phyloP scores from a whole-genome alignment of 2,113 vertebrate genomes.

The Rhegmatorhina hoffmannsi region DNA sequence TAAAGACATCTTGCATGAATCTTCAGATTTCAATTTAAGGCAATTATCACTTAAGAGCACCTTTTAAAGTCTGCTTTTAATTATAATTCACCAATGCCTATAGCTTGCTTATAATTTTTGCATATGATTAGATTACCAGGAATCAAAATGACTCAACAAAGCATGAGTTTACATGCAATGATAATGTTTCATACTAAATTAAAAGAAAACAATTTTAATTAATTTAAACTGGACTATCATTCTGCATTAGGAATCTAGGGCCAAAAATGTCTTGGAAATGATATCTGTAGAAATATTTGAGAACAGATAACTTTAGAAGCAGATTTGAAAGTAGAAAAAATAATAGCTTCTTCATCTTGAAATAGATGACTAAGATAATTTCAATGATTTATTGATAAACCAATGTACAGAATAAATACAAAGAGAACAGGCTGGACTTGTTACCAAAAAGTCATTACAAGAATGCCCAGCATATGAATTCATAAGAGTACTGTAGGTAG shows the following conservation, averaged over 20 bases:
- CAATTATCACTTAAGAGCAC: neutral
- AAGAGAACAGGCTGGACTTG: slow-evolving; percentile 10
- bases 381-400: slow-evolving; percentile 68
- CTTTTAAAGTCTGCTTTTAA: neutral
- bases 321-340: slow-evolving; percentile 35
- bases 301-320: slow-evolving; percentile 43
- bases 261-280: slow-evolving; percentile 21
- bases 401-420: slow-evolving; percentile 26
- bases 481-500: neutral
- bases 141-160: neutral
- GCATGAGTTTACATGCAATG: neutral
- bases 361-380: slow-evolving; percentile 19
- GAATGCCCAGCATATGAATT: slow-evolving; percentile 3
- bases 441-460: slow-evolving; percentile 27
- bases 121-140: neutral
- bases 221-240: neutral
- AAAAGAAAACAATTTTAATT: neutral
- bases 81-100: neutral
- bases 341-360: neutral
- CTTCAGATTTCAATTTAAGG: neutral
- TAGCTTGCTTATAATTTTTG: neutral
- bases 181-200: neutral
- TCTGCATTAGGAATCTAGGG: neutral
- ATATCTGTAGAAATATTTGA: slow-evolving; percentile 26
- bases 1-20: neutral